A percentile compares a stretch with the other conserved stretches of the same genome.
phyloP scores from a whole-genome alignment of 2,113 vertebrate genomes.

The Lethenteron camtschaticum region DNA sequence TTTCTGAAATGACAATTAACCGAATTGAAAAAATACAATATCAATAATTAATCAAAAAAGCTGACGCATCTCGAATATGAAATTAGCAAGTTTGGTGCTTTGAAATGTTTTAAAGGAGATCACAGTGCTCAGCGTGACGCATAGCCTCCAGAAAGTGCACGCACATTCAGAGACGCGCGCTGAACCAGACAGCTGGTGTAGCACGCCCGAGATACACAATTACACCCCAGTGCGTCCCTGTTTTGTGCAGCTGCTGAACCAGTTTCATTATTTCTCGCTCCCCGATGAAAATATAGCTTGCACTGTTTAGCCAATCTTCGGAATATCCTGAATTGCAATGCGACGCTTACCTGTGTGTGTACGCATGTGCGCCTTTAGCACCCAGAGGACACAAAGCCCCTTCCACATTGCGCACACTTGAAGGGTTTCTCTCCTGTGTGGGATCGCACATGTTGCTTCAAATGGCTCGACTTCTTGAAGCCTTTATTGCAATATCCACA shows the following conservation, averaged over 20 bases:
- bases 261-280: background rate
- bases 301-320: too few relatives aligned
- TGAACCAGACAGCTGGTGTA: too few relatives aligned
- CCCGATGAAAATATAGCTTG: background rate
- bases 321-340: too few relatives aligned
- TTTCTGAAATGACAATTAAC: too few relatives aligned
- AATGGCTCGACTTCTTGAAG: conserved; percentile 95
- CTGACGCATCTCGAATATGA: too few relatives aligned
- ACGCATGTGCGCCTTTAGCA: conserved; percentile 86
- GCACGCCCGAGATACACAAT: background rate
- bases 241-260: background rate
- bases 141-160: too few relatives aligned
- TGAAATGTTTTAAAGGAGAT: too few relatives aligned
- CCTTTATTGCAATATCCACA: conserved; percentile 79
- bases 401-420: conserved; percentile 59
- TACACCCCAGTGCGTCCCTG: background rate
- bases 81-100: too few relatives aligned
- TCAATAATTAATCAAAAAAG: too few relatives aligned
- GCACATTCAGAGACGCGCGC: too few relatives aligned
- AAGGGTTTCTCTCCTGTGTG: conserved; percentile 93
- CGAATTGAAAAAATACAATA: too few relatives aligned
- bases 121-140: too few relatives aligned
- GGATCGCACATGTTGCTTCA: conserved; percentile 85
- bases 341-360: conserved; percentile 63
- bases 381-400: conserved; percentile 81